A percentile compares a stretch with the other conserved stretches of the same genome.
Conservation (phyloP, 2,797 vertebrate species). For the Urophycis tenuis region DNA sequence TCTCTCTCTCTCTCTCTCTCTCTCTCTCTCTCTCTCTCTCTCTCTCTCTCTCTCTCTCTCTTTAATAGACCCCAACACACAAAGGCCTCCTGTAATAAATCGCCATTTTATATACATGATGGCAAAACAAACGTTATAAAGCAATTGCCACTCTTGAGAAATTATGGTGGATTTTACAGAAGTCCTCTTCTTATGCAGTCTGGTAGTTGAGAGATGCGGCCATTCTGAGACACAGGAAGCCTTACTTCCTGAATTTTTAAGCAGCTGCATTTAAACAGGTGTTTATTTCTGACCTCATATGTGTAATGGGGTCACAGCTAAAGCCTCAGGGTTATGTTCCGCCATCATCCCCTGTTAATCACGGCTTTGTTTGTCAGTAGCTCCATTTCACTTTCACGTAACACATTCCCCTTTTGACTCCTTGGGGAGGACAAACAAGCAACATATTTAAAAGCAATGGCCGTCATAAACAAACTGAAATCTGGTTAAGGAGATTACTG, state of each 20-base stretch:
- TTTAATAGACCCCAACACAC: neutral
- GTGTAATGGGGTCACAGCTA: neutral
- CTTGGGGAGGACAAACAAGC: neutral
- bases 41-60: neutral
- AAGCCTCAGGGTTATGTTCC: neutral
- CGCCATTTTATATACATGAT: neutral
- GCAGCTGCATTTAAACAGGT: neutral
- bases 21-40: conserved; percentile 5
- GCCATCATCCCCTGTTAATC: neutral
- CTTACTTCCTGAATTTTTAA: neutral
- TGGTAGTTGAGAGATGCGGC: too few species aligned
- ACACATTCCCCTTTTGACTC: neutral
- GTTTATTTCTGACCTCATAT: neutral
- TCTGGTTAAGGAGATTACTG: too few species aligned
- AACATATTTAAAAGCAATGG: neutral
- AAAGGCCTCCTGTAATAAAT: neutral
- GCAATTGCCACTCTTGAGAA: too few species aligned
- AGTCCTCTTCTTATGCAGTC: too few species aligned
- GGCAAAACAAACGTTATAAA: too few species aligned
- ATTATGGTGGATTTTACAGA: too few species aligned
- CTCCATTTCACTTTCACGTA: neutral
- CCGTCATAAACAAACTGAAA: neutral
- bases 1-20: conserved; percentile 2
- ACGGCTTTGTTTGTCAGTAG: neutral
- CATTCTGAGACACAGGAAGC: neutral